Evolutionary conservation across 2,888 invertebrate species (phyloP).

Genomic region (Byasa hedistus): DNA sequence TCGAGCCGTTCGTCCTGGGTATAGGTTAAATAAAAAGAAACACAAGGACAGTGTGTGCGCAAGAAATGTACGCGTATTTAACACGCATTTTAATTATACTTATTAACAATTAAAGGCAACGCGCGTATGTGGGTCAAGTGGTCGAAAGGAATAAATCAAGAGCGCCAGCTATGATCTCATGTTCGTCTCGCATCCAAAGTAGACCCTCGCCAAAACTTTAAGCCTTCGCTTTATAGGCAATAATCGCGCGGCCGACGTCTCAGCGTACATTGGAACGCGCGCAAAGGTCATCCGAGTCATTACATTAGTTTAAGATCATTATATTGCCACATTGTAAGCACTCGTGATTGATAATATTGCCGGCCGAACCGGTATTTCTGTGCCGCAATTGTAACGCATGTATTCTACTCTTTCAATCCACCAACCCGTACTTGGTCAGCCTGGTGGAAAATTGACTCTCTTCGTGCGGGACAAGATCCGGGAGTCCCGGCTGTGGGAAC

Average conservation of each 20-base stretch:
- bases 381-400: not conserved
- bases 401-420: not conserved
- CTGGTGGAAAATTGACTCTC: too few relatives aligned
- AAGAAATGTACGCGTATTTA: conserved; percentile 48
- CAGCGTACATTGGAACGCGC: conserved; percentile 40
- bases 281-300: conserved; percentile 63
- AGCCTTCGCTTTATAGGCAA: conserved; percentile 41
- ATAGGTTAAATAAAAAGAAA: too few relatives aligned
- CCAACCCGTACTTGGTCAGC: too few relatives aligned
- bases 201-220: conserved; percentile 42
- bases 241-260: conserved; percentile 37
- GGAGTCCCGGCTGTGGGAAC: too few relatives aligned
- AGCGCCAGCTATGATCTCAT: conserved; percentile 72
- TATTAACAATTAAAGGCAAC: conserved; percentile 79
- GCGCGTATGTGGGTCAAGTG: conserved; percentile 76
- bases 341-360: conserved; percentile 61
- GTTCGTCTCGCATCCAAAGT: conserved; percentile 42
- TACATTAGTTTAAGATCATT: conserved; percentile 73
- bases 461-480: too few relatives aligned
- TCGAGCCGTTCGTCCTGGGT: too few relatives aligned
- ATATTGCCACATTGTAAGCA: conserved; percentile 54
- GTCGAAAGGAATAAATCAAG: conserved; percentile 77
- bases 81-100: conserved; percentile 78
- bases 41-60: too few relatives aligned
- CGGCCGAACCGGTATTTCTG: conserved; percentile 24